Percentiles rank a stretch among this genome's conserved stretches.
Evolutionary conservation across 2,888 invertebrate genomes (phyloP).

Genomic region (Liodrosophila aerea): DNA sequence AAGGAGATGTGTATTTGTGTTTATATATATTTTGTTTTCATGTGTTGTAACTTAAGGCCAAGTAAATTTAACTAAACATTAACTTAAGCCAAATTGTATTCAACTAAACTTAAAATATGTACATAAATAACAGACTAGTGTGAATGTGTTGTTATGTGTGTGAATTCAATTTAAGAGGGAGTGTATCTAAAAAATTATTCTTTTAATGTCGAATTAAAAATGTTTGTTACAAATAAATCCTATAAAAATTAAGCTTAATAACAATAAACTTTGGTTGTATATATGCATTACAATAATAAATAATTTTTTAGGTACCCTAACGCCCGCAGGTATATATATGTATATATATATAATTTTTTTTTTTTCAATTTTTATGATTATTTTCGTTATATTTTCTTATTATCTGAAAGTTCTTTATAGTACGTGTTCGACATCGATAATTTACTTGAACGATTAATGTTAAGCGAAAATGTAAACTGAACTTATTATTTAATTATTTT

Average conservation of each 20-base stretch:
- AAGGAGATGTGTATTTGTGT: slow-evolving; percentile 37
- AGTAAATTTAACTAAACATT: slow-evolving; percentile 68
- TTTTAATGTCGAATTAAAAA: slow-evolving; percentile 12
- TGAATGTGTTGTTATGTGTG: slow-evolving; percentile 51
- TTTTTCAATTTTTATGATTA: slow-evolving; percentile 34
- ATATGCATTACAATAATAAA: slow-evolving; percentile 47
- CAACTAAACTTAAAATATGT: slow-evolving; percentile 61
- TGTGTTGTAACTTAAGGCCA: slow-evolving; percentile 70
- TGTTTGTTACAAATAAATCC: slow-evolving; percentile 45
- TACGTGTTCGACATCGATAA: slow-evolving; percentile 55
- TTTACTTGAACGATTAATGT: slow-evolving; percentile 45
- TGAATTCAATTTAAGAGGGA: no score
- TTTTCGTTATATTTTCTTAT: slow-evolving; percentile 21
- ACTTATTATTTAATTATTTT: slow-evolving; percentile 39
- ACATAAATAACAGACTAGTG: slow-evolving; percentile 78
- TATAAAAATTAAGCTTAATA: slow-evolving; percentile 52
- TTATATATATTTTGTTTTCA: slow-evolving; percentile 47
- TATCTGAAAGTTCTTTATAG: slow-evolving; percentile 18
- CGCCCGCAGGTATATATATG: slow-evolving; percentile 51
- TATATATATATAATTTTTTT: slow-evolving; percentile 14
- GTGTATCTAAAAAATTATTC: slow-evolving; percentile 39
- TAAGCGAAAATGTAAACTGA: slow-evolving; percentile 52
- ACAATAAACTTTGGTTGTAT: slow-evolving; percentile 70
- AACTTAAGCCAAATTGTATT: slow-evolving; percentile 57
- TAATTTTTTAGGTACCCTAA: slow-evolving; percentile 68